Percentiles rank a stretch among this genome's conserved stretches.
These are phyloP conservation scores for Rhagoletis zephyria DNA, from an alignment of 1,140 invertebrate species.

Conservation along the genomic window DNA sequence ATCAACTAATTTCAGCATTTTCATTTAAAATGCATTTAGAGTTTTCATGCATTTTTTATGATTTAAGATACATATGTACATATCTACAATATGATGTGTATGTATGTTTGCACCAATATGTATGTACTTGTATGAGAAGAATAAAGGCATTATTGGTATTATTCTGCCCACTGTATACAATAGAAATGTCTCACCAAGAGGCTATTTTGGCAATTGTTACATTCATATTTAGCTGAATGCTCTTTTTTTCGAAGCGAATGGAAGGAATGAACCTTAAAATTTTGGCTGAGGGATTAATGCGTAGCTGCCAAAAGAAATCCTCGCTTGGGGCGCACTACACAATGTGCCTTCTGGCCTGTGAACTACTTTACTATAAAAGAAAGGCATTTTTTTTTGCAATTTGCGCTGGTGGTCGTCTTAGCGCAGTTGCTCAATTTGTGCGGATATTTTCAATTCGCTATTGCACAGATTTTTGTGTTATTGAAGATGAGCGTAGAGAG, in stretches of 20 bases:
- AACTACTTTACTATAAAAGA: not conserved
- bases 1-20: too few species aligned
- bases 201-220: slow-evolving; percentile 8
- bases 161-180: not conserved
- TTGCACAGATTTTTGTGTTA: not conserved
- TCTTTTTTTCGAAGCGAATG: not conserved
- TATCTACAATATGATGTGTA: not conserved
- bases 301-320: slow-evolving; percentile 10
- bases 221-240: not conserved
- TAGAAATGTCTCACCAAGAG: slow-evolving; percentile 1
- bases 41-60: not conserved
- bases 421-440: not conserved
- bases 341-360: not conserved
- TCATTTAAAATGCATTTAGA: too few species aligned
- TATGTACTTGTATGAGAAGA: not conserved
- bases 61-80: slow-evolving; percentile 28
- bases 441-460: not conserved
- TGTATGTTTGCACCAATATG: not conserved
- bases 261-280: not conserved
- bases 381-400: not conserved
- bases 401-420: not conserved
- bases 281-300: not conserved
- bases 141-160: not conserved
- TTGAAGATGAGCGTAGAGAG: not conserved
- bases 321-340: not conserved